Evolutionary conservation across 2,797 vertebrate genomes (phyloP), one percentile per base, ranked within the genome.

Genomic region (Tenualosa thibaudeaui): DNA sequence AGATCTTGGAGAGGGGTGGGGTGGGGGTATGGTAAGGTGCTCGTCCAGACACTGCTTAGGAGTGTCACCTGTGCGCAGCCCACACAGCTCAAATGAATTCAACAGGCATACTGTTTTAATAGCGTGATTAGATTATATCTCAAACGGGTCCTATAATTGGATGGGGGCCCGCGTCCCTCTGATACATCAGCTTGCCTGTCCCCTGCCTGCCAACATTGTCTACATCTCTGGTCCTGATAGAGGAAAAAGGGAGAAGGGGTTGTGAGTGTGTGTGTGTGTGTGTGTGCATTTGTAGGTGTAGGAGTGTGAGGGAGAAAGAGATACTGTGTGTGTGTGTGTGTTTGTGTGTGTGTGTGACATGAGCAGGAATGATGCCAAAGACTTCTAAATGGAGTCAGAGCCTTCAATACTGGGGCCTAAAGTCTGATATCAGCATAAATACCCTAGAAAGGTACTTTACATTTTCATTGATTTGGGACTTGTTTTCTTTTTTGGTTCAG

Each of bases 361-460:
- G 91, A 91, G 89, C 86, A 87, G 88, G 91, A 92, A 87, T 84
- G 1, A 7, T 90, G 93, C 93, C 93, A 93, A 58, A 85, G 86
- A 89, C 87, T 93, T 89, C 85, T 87, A 91, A 93, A 91, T 90
- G 89, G 87, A 84, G 89, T 88, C 85, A 87, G 90, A 90, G 89
- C 88, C 89, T 91, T 91, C 88, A 86, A 81, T 90, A 85, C 84
- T 53, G 53, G 68, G 82, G 84, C 83, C n/a, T 5, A 3, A 68
- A 31, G 3, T 26, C 65, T 71, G 65, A 3, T 37, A 15, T 31
- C 26, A 71, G 65, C 15, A 78, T 43, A 78, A 78, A 46, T 43
- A 31, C 15, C 37, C 26, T 68, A 3, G 26, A 71, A 40, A 71
- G 65, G 2, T 17, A 15, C 65, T 71, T 68, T 68, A 68, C 26